Evolutionary conservation across 2,113 vertebrate species (phyloP).

Genomic region (Fregata magnificens): DNA sequence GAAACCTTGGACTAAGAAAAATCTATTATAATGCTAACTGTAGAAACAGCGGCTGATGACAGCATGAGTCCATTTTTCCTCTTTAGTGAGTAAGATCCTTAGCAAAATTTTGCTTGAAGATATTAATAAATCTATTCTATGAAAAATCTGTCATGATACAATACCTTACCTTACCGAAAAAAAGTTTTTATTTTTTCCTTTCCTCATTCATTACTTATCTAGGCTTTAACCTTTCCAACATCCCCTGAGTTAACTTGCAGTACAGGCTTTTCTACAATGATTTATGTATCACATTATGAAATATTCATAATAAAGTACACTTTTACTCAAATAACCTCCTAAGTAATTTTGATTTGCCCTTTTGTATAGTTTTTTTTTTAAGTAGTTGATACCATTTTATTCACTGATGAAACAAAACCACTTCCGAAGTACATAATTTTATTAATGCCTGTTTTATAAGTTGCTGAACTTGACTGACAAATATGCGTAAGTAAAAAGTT

Average conservation of each 20-base stretch:
- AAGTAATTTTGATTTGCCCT: slow-evolving; percentile 24
- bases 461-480: not conserved
- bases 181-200: not conserved
- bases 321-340: slow-evolving; percentile 23
- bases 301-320: slow-evolving; percentile 54
- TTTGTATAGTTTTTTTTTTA: not conserved
- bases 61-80: not conserved
- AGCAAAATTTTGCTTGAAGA: slow-evolving; percentile 40
- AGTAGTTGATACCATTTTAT: not conserved
- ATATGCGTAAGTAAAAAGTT: not conserved
- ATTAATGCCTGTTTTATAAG: not conserved
- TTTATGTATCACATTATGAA: slow-evolving; percentile 69
- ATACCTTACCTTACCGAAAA: not conserved
- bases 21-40: not conserved
- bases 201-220: slow-evolving; percentile 62
- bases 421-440: not conserved
- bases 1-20: not conserved
- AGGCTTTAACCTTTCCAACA: slow-evolving; percentile 66
- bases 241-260: slow-evolving; percentile 42
- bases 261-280: slow-evolving; percentile 60
- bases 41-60: slow-evolving; percentile 5
- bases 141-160: slow-evolving; percentile 31
- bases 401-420: not conserved
- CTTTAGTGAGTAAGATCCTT: slow-evolving; percentile 26
- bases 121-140: slow-evolving; percentile 55